A percentile compares a stretch with the other conserved stretches of the same genome.
These are phyloP conservation scores for Chaetorhynchus papuensis DNA, from an alignment of 2,113 vertebrate genomes.

Conservation along the genomic window DNA sequence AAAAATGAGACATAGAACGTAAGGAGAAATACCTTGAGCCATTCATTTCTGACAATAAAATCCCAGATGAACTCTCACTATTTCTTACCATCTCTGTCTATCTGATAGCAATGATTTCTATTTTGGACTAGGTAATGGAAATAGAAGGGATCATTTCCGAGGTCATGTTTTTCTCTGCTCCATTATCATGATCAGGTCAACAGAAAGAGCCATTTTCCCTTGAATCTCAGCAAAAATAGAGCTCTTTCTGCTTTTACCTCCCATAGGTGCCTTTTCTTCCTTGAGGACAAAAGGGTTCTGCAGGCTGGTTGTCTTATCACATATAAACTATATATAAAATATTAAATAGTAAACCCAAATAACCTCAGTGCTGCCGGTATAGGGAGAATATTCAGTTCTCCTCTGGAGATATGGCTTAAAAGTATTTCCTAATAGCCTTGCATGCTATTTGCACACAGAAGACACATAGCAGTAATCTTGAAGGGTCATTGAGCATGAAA, in stretches of 20 bases:
- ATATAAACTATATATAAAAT: neutral
- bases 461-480: neutral
- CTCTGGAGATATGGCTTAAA: neutral
- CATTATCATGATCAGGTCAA: neutral
- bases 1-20: neutral
- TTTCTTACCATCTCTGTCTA: neutral
- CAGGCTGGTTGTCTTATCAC: neutral
- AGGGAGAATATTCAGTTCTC: neutral
- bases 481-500: neutral
- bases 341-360: neutral
- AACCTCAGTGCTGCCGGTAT: neutral
- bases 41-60: neutral
- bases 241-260: neutral
- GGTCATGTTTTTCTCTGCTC: neutral
- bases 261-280: neutral
- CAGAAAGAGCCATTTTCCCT: neutral
- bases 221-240: neutral
- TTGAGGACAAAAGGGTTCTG: neutral
- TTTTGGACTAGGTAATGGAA: neutral
- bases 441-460: neutral
- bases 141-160: neutral
- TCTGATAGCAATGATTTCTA: neutral
- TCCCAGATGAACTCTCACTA: neutral
- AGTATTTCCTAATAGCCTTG: neutral
- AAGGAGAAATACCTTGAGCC: neutral